A percentile compares a stretch with the other conserved stretches of the same genome.
phyloP scores from a whole-genome alignment of 2,888 invertebrate genomes.

The Papilio elwesi region DNA sequence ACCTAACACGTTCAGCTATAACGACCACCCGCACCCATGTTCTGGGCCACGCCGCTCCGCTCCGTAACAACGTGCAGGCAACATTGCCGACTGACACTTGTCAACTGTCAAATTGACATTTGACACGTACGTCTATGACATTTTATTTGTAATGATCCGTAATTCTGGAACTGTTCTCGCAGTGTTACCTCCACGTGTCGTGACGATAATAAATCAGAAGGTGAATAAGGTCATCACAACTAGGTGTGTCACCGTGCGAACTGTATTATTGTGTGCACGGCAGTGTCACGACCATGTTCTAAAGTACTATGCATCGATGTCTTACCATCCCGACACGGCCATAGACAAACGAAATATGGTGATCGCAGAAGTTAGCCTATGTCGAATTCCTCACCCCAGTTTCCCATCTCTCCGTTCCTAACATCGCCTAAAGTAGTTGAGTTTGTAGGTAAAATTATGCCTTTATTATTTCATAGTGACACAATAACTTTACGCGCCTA shows the following conservation, averaged over 20 bases:
- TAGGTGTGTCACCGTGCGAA: constrained; percentile 77
- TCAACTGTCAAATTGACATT: constrained; percentile 45
- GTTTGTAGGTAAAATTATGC: constrained; percentile 60
- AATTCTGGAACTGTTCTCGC: constrained; percentile 30
- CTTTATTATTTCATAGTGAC: constrained; percentile 58
- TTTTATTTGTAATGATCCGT: constrained; percentile 1
- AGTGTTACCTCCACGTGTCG: constrained; percentile 70
- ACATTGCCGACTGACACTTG: constrained; percentile 48
- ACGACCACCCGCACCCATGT: constrained; percentile 78
- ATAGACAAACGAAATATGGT: constrained; percentile 49
- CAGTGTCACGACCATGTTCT: constrained; percentile 52
- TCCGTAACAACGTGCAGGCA: constrained; percentile 56
- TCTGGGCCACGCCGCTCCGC: constrained; percentile 60
- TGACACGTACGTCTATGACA: constrained; percentile 36
- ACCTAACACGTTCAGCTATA: constrained; percentile 52
- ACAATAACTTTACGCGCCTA: constrained; percentile 50
- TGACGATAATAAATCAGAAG: constrained; percentile 54
- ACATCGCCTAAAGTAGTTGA: constrained; percentile 53
- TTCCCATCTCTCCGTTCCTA: constrained; percentile 43
- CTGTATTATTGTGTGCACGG: constrained; percentile 61
- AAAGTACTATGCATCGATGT: constrained; percentile 27
- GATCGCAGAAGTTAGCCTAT: constrained; percentile 77
- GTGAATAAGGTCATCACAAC: constrained; percentile 81
- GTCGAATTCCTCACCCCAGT: constrained; percentile 57
- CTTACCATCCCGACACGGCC: constrained; percentile 29